phyloP scores from a whole-genome alignment of 2,888 invertebrate genomes.

The Macrophya annulata region DNA sequence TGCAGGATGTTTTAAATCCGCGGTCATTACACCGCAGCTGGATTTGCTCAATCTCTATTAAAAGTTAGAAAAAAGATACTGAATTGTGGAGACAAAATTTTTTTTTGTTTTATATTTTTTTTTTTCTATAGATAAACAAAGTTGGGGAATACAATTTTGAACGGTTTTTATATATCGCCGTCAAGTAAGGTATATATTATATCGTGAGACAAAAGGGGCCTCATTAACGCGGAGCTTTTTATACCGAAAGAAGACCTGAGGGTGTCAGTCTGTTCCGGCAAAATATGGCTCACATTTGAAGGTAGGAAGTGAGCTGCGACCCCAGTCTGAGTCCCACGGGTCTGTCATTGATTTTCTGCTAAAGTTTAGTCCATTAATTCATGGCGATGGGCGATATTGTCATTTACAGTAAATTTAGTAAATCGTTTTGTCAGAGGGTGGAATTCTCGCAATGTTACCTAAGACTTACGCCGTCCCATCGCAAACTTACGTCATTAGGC shows the following conservation, averaged over 20 bases:
- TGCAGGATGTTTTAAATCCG: neutral
- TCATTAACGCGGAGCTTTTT: conserved; percentile 10
- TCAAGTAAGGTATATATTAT: neutral
- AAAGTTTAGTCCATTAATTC: conserved; percentile 37
- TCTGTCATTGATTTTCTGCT: conserved; percentile 47
- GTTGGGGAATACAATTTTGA: neutral
- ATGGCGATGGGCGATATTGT: conserved; percentile 22
- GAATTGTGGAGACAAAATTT: neutral
- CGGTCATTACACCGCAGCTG: neutral
- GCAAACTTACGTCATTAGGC: conserved; percentile 3
- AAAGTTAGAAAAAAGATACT: neutral
- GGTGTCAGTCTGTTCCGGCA: conserved; percentile 12
- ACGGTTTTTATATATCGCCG: neutral
- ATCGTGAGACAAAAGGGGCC: neutral
- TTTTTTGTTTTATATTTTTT: neutral
- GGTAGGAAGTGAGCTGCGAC: neutral
- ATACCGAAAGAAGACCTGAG: neutral
- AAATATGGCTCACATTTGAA: conserved; percentile 22
- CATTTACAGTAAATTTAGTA: neutral
- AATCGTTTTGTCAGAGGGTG: conserved; percentile 1
- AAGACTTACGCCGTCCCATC: neutral
- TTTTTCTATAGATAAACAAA: neutral
- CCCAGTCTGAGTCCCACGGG: conserved; percentile 31
- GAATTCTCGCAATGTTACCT: neutral
- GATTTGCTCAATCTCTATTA: neutral